Base-by-base conservation (phyloP, 1,140 invertebrate genomes). In the Micrasema minimum region DNA sequence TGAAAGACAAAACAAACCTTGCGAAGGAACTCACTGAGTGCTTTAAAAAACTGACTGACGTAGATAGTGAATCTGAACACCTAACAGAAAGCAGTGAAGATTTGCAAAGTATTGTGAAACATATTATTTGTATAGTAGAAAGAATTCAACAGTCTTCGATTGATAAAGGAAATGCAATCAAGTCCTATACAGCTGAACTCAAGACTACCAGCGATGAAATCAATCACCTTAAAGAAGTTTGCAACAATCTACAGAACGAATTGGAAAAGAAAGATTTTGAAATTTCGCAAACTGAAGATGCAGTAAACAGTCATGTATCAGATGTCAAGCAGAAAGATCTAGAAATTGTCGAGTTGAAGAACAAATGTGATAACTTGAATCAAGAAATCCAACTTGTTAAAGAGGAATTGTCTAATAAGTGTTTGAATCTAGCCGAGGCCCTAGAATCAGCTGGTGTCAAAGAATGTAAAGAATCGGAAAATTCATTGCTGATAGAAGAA, bases 401-500 rank as follows among this genome's bases (percentile, higher is more conserved):
- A 26, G 2, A 16, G 7, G 59, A 64, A 14, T 12, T 26, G 0
- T 23, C 6, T 26, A 16, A 64, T 14, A 64, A 26, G 43, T n/a
- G 23, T 59, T 38, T 12, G 26, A 23, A 45, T 11, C 10, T 46
- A 12, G 14, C 41, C 2, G 23, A 64, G 23, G 26, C 45, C 23
- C 16, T 46, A 14, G 37, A 18, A 20, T 59, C 22, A 14, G 11
- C 16, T 18, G 43, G n/a, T 10, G 59, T 46, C 26, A 45, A 31
- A 14, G 59, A 45, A 48, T 3, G 41, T 4, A 64, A 46, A 64
- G 7, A 26, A 10, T n/a, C 45, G 12, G 43, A 45, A 1, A 64
- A 61, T 73, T 20, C 51, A 71, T n/a, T 76, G 71, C 71, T 74
- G 76, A 74, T 70, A 77, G 68, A 75, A 72, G 43, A 53, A 75